phyloP scores from a whole-genome alignment of 2,113 vertebrate genomes.

The Daboia siamensis region DNA sequence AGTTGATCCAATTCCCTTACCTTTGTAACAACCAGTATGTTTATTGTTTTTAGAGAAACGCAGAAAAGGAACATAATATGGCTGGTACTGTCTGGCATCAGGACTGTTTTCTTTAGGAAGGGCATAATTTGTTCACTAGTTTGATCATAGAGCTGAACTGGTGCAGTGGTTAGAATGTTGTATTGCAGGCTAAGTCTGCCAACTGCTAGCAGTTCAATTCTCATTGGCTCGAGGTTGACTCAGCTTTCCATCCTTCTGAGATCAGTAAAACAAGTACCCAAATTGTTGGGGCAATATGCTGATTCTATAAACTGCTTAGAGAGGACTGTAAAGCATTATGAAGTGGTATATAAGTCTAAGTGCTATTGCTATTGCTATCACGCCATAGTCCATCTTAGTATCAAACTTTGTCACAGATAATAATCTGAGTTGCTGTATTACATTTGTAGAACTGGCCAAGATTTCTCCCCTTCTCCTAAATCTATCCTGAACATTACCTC shows the following conservation, averaged over 20 bases:
- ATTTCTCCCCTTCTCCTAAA: background rate
- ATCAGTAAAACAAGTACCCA: background rate
- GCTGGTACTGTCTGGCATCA: background rate
- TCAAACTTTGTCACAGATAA: background rate
- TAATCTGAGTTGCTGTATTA: background rate
- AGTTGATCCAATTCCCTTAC: background rate
- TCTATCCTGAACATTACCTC: background rate
- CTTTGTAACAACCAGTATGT: background rate
- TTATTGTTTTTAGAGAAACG: background rate
- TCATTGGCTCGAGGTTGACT: background rate
- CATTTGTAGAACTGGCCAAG: background rate
- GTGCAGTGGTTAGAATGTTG: background rate
- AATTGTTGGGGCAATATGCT: background rate
- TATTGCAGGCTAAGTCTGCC: background rate
- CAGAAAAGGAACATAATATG: background rate
- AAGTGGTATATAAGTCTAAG: background rate
- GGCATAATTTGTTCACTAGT: background rate
- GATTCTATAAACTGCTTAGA: background rate
- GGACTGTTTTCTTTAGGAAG: background rate
- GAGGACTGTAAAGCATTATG: background rate
- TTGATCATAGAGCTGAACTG: background rate
- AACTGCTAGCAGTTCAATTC: background rate
- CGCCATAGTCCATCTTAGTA: background rate
- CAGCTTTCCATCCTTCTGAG: background rate
- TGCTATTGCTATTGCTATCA: background rate